Evolutionary conservation across 2,113 vertebrate species (phyloP).

Genomic region (Cercocebus atys): DNA sequence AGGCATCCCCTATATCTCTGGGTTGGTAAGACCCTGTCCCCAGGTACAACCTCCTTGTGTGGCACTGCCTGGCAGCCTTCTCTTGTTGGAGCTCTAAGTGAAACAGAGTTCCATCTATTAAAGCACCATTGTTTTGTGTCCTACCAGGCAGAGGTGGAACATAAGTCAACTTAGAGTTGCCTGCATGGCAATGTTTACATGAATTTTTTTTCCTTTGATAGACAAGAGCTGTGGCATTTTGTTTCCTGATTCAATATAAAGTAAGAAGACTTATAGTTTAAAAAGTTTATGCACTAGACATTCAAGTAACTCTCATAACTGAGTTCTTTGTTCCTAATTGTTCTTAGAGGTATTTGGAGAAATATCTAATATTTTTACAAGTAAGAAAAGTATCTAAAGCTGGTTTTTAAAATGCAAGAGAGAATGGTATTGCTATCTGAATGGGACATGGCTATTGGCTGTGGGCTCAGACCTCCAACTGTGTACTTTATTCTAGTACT

Average conservation of each 20-base stretch:
- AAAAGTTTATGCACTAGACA: constrained; percentile 30
- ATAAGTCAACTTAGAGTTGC: background rate
- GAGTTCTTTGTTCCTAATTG: background rate
- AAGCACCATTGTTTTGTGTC: background rate
- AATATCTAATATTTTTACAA: constrained; percentile 52
- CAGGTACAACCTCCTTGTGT: background rate
- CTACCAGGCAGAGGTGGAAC: background rate
- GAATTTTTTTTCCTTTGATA: background rate
- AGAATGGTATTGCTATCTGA: background rate
- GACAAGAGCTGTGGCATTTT: background rate
- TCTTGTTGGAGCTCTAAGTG: background rate
- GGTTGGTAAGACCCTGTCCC: no score
- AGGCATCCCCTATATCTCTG: background rate
- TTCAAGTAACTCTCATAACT: constrained; percentile 38
- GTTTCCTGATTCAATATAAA: constrained; percentile 64
- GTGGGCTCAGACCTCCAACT: background rate
- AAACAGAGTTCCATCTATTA: background rate
- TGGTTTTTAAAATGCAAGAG: constrained; percentile 57
- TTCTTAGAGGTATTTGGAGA: background rate
- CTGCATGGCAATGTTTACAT: background rate
- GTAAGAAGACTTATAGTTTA: constrained; percentile 40
- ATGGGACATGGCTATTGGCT: background rate
- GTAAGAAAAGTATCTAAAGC: background rate
- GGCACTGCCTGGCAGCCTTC: background rate
- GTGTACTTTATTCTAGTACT: constrained; percentile 2